These are phyloP conservation scores for Toxotes jaculatrix DNA, from an alignment of 2,113 vertebrate species.

Conservation along the genomic window DNA sequence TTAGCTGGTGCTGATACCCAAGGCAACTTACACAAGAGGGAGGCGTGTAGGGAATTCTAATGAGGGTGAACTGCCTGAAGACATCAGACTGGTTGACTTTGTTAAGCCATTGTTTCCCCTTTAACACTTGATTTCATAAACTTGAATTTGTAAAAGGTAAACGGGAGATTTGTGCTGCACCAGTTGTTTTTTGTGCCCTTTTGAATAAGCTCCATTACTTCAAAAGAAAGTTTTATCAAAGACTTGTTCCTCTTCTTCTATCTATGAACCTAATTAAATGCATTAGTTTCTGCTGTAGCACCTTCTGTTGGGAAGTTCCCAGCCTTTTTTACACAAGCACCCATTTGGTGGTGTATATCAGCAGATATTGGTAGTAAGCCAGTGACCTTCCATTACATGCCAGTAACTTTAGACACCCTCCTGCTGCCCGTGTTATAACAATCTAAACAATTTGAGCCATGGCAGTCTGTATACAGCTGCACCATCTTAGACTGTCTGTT, in stretches of 20 bases:
- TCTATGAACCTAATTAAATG: background rate
- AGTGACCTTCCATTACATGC: background rate
- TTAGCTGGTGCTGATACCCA: background rate
- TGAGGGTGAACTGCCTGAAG: background rate
- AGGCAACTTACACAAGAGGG: background rate
- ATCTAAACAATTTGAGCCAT: background rate
- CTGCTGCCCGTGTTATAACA: background rate
- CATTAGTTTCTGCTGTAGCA: background rate
- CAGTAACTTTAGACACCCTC: background rate
- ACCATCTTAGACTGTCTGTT: slow-evolving; percentile 16
- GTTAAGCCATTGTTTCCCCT: slow-evolving; percentile 9
- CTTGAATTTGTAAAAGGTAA: background rate
- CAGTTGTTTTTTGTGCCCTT: background rate
- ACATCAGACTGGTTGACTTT: slow-evolving; percentile 5
- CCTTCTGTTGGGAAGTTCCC: background rate
- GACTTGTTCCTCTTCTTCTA: too few relatives aligned
- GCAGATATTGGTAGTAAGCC: background rate
- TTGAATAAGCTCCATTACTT: background rate
- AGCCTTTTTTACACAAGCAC: background rate
- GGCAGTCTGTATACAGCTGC: background rate
- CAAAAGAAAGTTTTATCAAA: background rate
- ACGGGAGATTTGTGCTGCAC: background rate
- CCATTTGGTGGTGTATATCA: background rate
- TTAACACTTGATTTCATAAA: background rate
- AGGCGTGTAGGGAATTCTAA: background rate